These are phyloP conservation scores for Mobula birostris DNA, from an alignment of 2,113 vertebrate species.

Conservation along the genomic window DNA sequence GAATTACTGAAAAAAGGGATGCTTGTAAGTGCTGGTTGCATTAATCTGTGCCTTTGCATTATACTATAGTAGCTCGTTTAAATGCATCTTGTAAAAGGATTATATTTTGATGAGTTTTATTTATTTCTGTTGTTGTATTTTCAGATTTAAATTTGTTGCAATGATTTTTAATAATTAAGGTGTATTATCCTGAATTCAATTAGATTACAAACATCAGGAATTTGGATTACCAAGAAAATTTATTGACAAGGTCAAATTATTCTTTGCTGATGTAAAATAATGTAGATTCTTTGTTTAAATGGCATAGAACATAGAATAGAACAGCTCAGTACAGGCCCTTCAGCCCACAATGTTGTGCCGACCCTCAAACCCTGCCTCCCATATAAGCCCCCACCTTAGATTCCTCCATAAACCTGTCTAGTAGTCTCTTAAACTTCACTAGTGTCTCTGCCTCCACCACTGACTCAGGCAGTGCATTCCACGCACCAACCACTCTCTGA, in stretches of 20 bases:
- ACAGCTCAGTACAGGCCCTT: no score
- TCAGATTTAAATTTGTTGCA: neutral
- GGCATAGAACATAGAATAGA: neutral
- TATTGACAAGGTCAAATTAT: neutral
- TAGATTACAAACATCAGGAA: neutral
- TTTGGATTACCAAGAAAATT: neutral
- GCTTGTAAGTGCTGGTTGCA: neutral
- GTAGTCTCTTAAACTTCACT: no score
- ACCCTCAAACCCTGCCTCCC: no score
- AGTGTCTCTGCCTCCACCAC: no score
- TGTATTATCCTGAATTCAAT: neutral
- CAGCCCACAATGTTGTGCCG: no score
- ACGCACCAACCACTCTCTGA: no score
- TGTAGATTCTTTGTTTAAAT: neutral
- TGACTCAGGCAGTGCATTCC: no score
- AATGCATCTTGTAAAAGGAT: neutral
- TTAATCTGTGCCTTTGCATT: neutral
- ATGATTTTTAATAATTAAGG: neutral
- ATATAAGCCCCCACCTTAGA: no score
- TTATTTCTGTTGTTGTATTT: neutral
- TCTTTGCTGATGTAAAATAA: neutral
- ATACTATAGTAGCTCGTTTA: neutral
- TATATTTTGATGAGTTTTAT: no score
- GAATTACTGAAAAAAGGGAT: neutral
- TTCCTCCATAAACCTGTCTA: no score